Conservation (phyloP, 2,888 invertebrate genomes). For the Agonopterix heracliana region DNA sequence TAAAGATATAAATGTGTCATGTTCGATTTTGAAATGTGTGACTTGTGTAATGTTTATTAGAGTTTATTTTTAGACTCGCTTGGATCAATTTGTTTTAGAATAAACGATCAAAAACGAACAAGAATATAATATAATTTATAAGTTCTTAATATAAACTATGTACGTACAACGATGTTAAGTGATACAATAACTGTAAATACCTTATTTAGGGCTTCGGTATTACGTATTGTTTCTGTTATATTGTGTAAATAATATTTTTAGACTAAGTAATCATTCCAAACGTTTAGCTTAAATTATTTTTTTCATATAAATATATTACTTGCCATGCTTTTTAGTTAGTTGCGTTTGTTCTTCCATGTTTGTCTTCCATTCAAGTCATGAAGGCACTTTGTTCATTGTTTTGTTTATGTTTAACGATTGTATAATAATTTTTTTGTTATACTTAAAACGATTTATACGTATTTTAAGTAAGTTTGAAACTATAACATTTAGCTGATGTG, state of each 20-base stretch:
- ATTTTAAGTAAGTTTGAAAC: neutral
- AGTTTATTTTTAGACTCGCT: constrained; percentile 4
- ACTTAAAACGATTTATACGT: constrained; percentile 27
- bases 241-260: constrained; percentile 62
- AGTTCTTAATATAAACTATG: constrained; percentile 5
- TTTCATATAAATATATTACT: constrained; percentile 65
- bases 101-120: constrained; percentile 12
- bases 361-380: constrained; percentile 63
- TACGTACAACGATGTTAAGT: constrained; percentile 28
- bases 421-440: constrained; percentile 57
- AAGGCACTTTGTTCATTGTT: constrained; percentile 58
- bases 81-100: neutral
- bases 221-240: constrained; percentile 61
- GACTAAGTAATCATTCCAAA: constrained; percentile 63
- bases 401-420: constrained; percentile 62
- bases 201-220: constrained; percentile 13
- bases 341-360: constrained; percentile 35
- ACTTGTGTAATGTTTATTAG: constrained; percentile 4
- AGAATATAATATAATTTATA: constrained; percentile 8
- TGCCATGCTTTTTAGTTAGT: constrained; percentile 67
- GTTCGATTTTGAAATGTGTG: constrained; percentile 5
- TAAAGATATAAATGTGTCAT: constrained; percentile 13
- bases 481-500: neutral
- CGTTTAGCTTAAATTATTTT: constrained; percentile 66
- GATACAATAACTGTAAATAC: constrained; percentile 27